Evolutionary conservation across 2,113 vertebrate species (phyloP), one percentile per base, ranked within the genome.

Genomic region (Heloderma charlesbogerti): DNA sequence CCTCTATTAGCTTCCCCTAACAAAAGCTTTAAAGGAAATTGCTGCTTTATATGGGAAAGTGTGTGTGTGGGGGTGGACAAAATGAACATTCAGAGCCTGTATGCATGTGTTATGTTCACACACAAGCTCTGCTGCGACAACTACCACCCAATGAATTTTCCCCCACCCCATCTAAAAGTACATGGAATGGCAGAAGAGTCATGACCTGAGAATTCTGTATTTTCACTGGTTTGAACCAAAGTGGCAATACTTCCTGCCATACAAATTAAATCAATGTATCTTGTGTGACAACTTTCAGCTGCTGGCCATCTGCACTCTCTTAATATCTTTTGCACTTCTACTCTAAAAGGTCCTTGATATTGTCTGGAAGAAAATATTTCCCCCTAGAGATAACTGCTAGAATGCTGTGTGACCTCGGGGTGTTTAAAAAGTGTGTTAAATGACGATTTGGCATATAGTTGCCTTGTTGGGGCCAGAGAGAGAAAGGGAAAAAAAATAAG

Each of bases 211-310:
- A 96, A 92, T 71, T 91, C 31, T 0, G 16, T 74, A 63, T 54
- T 40, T 92, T 66, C 71, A 75, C 25, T 60, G 13, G 82, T 90
- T 90, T 87, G 93, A 93, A 2, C 8, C 74, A 91, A 93, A 95
- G 93, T 95, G 92, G 72, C n/a, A 15, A 94, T 92, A 90, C 20
- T 92, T 96, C 92, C 92, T 92, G 89, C 90, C 74, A 63, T 57
- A 91, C 97, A 97, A 97, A 98, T 97, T 97, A 97, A 96, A 97
- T 96, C 96, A 95, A 96, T 97, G 90, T 57, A 98, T 97, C 95
- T 86, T 97, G 92, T 94, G 84, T 95, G 92, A 95, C 80, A 96
- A 95, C 95, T 93, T 95, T 91, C 94, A 96, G 94, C 92, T 48
- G 72, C 93, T 92, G 92, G 91, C 87, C 92, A 93, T 82, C 91